phyloP scores from a whole-genome alignment of 2,113 vertebrate species.

The Menura novaehollandiae region DNA sequence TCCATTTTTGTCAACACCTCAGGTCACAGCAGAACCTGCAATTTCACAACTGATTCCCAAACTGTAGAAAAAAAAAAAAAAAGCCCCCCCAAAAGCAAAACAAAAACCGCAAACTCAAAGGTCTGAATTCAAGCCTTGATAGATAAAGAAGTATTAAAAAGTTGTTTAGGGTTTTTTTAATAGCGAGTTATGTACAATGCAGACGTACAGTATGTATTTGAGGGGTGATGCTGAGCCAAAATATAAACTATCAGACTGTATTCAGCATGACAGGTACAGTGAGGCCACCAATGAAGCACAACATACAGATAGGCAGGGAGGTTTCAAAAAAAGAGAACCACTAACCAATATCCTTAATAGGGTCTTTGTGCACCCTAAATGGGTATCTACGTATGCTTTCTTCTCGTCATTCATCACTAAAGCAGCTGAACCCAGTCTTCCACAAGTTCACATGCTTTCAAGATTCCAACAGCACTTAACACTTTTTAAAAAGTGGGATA shows the following conservation, averaged over 20 bases:
- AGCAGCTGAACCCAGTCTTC: background rate
- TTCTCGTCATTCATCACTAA: rapidly evolving
- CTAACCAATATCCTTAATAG: background rate
- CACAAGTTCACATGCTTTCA: background rate
- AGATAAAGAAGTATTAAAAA: background rate
- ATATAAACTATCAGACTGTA: background rate
- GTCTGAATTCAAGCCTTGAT: background rate
- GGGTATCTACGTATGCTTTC: background rate
- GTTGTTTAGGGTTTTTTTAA: background rate
- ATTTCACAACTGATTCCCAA: background rate
- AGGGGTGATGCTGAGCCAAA: background rate
- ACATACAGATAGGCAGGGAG: background rate
- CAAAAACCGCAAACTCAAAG: background rate
- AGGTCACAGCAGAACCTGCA: background rate
- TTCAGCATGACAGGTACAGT: background rate
- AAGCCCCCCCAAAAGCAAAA: background rate
- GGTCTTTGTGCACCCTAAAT: background rate
- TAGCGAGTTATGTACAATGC: background rate
- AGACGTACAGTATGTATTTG: background rate
- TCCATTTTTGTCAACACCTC: background rate
- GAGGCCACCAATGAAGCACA: background rate
- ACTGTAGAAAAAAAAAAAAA: background rate
- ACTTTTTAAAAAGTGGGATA: background rate
- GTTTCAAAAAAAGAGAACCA: background rate
- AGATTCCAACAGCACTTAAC: background rate